Evolutionary conservation across 2,797 vertebrate species (phyloP).

Genomic region (Anniella stebbinsi): DNA sequence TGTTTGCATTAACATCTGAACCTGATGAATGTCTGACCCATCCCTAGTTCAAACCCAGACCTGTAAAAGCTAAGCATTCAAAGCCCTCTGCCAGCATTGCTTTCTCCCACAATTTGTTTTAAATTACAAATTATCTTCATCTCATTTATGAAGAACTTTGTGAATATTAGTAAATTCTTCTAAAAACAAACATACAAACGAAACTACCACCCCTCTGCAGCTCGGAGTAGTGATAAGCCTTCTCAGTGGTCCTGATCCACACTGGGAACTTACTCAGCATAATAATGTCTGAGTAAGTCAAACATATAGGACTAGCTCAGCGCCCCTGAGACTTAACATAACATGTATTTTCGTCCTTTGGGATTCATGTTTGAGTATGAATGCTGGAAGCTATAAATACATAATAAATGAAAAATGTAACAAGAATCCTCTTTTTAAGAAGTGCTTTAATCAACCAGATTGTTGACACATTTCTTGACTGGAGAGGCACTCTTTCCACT

Average conservation of each 20-base stretch:
- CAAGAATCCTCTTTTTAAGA: neutral
- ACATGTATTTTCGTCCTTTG: neutral
- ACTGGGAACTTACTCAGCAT: neutral
- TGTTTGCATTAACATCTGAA: too few relatives aligned
- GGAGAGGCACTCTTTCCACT: neutral
- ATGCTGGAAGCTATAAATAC: neutral
- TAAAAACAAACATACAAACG: too few relatives aligned
- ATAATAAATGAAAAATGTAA: neutral
- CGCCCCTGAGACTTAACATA: neutral
- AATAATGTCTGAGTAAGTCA: neutral
- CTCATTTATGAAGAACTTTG: too few relatives aligned
- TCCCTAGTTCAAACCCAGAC: too few relatives aligned
- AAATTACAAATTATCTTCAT: too few relatives aligned
- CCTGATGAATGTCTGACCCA: too few relatives aligned
- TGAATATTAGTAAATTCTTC: too few relatives aligned
- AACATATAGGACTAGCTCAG: neutral
- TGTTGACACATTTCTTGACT: slow-evolving; percentile 16
- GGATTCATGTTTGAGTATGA: neutral
- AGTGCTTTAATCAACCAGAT: slow-evolving; percentile 17
- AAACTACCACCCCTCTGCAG: too few relatives aligned
- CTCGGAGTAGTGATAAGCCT: too few relatives aligned
- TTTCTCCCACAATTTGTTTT: too few relatives aligned
- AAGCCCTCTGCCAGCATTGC: too few relatives aligned
- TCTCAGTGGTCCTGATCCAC: neutral
- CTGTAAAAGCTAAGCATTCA: too few relatives aligned